Conservation (phyloP, 2,797 vertebrate genomes). For the Glyptemys insculpta region DNA sequence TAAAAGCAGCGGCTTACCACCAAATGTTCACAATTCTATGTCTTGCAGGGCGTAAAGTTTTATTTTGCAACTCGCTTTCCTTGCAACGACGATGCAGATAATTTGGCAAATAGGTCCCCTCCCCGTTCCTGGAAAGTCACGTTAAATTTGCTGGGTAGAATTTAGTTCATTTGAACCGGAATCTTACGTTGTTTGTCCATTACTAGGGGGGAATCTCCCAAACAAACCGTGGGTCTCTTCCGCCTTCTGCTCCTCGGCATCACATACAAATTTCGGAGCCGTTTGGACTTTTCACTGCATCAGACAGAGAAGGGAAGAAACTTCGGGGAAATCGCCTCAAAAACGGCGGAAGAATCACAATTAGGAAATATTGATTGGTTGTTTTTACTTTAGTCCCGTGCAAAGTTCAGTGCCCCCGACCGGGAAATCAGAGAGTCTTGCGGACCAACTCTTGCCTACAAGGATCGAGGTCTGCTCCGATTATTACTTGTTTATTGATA, state of each 20-base stretch:
- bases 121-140: neutral
- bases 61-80: constrained; percentile 72
- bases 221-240: neutral
- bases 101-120: neutral
- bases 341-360: too few relatives aligned
- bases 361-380: neutral
- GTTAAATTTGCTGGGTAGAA: neutral
- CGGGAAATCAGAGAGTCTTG: neutral
- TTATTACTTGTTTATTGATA: neutral
- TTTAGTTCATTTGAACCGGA: neutral
- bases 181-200: neutral
- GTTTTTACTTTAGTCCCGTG: neutral
- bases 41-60: constrained; percentile 72
- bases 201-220: neutral
- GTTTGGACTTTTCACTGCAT: neutral
- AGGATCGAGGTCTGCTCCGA: neutral
- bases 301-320: neutral
- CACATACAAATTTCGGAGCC: neutral
- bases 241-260: neutral
- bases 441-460: neutral
- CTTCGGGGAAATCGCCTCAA: neutral
- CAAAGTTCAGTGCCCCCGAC: neutral
- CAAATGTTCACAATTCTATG: constrained; percentile 66
- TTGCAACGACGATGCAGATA: constrained; percentile 16
- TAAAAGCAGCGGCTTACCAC: constrained; percentile 71